A percentile compares a stretch with the other conserved stretches of the same genome.
Conservation (phyloP, 2,888 invertebrate genomes). For the Hecatera dysodea region DNA sequence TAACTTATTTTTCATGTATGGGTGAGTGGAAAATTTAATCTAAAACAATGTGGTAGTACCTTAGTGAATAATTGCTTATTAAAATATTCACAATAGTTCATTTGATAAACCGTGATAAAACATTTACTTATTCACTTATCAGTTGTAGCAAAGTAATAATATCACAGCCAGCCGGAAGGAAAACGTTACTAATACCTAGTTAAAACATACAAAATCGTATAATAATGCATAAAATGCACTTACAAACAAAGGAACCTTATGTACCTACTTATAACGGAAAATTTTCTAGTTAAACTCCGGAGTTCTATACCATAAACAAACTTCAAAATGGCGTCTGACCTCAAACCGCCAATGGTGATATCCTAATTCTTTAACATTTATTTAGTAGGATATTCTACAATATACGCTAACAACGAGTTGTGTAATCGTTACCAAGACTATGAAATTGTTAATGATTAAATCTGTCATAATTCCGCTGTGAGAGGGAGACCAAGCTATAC, state of each 20-base stretch:
- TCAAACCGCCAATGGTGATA: background rate
- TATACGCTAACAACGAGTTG: background rate
- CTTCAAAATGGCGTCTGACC: conserved; percentile 25
- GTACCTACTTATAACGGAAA: conserved; percentile 26
- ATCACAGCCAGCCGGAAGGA: conserved; percentile 27
- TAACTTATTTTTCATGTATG: background rate
- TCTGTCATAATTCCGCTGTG: no score
- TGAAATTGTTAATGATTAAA: no score
- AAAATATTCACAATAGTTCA: background rate
- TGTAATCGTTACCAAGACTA: no score
- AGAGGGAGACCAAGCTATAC: no score
- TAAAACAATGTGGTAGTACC: background rate
- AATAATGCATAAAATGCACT: background rate
- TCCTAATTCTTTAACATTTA: background rate
- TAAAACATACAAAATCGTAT: conserved; percentile 13
- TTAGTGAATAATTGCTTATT: background rate
- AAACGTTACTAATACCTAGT: conserved; percentile 27
- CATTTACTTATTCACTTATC: conserved; percentile 3
- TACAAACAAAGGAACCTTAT: background rate
- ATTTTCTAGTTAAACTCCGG: conserved; percentile 5
- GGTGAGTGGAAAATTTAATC: background rate
- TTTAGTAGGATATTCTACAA: background rate
- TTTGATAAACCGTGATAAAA: conserved; percentile 9
- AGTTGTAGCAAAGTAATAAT: conserved; percentile 8
- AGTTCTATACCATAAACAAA: background rate